A percentile compares a stretch with the other conserved stretches of the same genome.
Evolutionary conservation across 2,888 invertebrate genomes (phyloP).

Genomic region (Aspidiotus rigidus): DNA sequence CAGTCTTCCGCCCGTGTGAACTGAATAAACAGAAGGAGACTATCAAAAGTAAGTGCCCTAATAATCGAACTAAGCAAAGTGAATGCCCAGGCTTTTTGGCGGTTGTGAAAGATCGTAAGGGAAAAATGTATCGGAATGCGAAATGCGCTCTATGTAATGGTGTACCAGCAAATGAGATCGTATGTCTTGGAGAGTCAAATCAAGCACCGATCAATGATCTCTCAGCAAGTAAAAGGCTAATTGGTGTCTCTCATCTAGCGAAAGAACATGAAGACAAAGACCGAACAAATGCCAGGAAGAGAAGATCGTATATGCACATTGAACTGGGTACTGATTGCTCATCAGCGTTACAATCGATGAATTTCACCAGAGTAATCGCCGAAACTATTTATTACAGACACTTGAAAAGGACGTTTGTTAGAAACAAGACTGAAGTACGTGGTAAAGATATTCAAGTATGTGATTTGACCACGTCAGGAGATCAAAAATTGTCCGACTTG

Average conservation of each 20-base stretch:
- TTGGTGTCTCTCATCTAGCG: too few species aligned
- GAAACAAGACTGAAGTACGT: background rate
- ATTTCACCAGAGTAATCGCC: background rate
- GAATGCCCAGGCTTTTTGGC: slow-evolving; percentile 6
- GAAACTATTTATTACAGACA: background rate
- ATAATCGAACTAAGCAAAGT: too few species aligned
- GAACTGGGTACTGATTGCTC: background rate
- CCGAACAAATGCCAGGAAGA: background rate
- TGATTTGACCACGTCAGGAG: background rate
- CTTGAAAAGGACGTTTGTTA: background rate
- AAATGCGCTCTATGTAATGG: slow-evolving; percentile 45
- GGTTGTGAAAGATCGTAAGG: background rate
- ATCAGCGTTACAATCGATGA: background rate
- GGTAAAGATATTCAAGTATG: background rate
- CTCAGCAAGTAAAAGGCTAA: background rate
- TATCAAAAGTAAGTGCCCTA: background rate
- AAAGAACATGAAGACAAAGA: too few species aligned
- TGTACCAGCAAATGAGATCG: slow-evolving; percentile 38
- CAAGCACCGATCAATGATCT: too few species aligned
- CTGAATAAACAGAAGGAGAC: background rate
- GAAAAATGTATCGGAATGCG: slow-evolving; percentile 42
- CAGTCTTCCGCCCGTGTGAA: background rate
- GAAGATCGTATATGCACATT: background rate
- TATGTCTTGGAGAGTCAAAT: background rate
- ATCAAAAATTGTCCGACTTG: background rate